Base-by-base conservation (phyloP, 2,113 vertebrate genomes). In the Orthonyx spaldingii region DNA sequence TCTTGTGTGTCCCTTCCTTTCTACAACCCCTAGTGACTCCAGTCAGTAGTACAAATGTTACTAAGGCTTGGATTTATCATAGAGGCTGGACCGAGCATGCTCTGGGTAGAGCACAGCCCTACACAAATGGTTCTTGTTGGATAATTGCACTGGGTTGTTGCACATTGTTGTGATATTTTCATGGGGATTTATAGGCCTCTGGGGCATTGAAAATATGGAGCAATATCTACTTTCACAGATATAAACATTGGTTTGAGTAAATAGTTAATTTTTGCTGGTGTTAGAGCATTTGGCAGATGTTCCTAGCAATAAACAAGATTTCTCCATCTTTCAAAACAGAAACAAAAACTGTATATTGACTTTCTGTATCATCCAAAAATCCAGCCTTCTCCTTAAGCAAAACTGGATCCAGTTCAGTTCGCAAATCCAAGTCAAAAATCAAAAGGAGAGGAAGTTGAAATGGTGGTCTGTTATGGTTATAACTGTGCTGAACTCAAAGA, bases 221-320 rank as follows among this genome's bases (percentile, higher is more conserved):
- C 76, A 96, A 89, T 37, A 86, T 61, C 76, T 89, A 69, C 50
- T 96, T 93, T 78, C 39, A 47, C 72, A 93, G 85, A 96, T 87
- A 65, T 87, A 95, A 96, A 97, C 65, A 92, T 18, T 11, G 1
- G 3, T 75, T 91, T 83, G 63, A 91, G 55, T 89, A 97, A 97
- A 96, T 32, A 96, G 92, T 86, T 96, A 87, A 96, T 86, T 94
- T 94, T 82, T 74, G 44, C 55, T 90, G 41, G 66, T 93, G 47
- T 91, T 75, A 81, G 41, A 93, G 42, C 65, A 82, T 90, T 94
- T 95, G 78, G 78, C 68, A 6, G 50, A 83, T 89, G 88, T 81
- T 86, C 28, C 32, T 42, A 91, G 61, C 61, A 56, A 88, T 88
- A 93, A 97, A 86, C 79, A 95, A 82, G 44, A 30, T 66, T 76